Evolutionary conservation across 2,113 vertebrate species (phyloP).

Genomic region (Epinephelus moara): DNA sequence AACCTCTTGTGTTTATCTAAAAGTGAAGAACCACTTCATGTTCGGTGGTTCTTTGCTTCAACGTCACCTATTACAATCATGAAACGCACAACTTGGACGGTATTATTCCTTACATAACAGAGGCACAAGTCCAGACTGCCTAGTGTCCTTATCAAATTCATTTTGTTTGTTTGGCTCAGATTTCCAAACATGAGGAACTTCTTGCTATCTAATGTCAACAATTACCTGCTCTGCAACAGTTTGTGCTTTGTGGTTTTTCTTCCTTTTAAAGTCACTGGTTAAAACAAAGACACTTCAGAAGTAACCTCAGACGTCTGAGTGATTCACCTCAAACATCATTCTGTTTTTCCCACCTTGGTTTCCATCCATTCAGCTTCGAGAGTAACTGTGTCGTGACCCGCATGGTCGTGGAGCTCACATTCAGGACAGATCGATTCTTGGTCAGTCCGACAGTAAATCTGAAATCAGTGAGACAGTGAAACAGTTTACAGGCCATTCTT

Average conservation of each 20-base stretch:
- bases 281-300: neutral
- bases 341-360: constrained; percentile 67
- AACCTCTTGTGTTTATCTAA: too few relatives aligned
- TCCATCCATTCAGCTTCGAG: constrained; percentile 73
- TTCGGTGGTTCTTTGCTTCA: too few relatives aligned
- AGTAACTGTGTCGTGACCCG: constrained; percentile 65
- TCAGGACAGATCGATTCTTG: constrained; percentile 73
- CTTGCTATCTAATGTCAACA: neutral
- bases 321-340: neutral
- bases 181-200: constrained; percentile 4
- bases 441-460: constrained; percentile 80
- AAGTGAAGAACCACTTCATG: too few relatives aligned
- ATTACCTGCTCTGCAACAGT: neutral
- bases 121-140: too few relatives aligned
- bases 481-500: neutral
- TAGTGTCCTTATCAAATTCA: too few relatives aligned
- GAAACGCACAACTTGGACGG: too few relatives aligned
- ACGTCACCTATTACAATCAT: too few relatives aligned
- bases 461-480: neutral
- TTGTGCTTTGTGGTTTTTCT: neutral
- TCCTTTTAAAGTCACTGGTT: neutral
- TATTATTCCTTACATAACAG: too few relatives aligned
- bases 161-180: too few relatives aligned
- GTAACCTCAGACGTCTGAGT: neutral
- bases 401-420: constrained; percentile 71